Evolutionary conservation across 2,797 vertebrate genomes (phyloP), one percentile per base, ranked within the genome.

Genomic region (Vipera latastei): DNA sequence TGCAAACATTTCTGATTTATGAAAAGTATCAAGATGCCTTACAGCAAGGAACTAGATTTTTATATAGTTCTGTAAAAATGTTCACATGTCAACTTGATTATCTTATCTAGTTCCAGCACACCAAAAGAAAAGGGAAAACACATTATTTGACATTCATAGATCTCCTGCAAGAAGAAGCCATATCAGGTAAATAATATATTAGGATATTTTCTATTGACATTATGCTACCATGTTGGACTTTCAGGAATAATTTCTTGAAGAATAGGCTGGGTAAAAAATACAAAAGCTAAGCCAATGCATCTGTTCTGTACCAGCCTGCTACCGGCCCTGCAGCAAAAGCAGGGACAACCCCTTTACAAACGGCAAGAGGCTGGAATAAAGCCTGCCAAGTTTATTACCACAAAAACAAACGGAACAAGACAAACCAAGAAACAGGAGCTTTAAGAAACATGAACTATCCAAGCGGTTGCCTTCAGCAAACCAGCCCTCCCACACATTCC

Each of bases 111-210:
- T 99, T 97, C 99, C 99, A 92, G 99, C 99, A 97, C 99, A 99
- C 98, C 98, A 99, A 96, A 99, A 99, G 97, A 99, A 99, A 97
- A 99, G 98, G 97, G 99, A 99, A 97, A 99, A 98, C 94, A 98
- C 99, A 0, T 97, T 99, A 94, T 99, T 99, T 97, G 99, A 99
- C 98, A 99, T 99, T 86, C 99, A 99, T 95, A 98, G 99, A 97
- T 99, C 99, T 97, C 99, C 99, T 97, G 99, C 99, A 93, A 98
- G 99, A 98, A 98, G 99, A 98, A 99, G 99, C 97, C 99, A 99
- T 98, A 99, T 99, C 96, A 98, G 99, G 99, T 99, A 96, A 95
- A 89, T 95, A 91, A 89, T 92, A 89, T 48, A 92, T 93, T 56
- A 88, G 51, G 55, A 65, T 91, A 89, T 85, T 85, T 92, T 59